Base-by-base conservation (phyloP, 2,888 invertebrate species). In the Nephrocerus scutellatus region DNA sequence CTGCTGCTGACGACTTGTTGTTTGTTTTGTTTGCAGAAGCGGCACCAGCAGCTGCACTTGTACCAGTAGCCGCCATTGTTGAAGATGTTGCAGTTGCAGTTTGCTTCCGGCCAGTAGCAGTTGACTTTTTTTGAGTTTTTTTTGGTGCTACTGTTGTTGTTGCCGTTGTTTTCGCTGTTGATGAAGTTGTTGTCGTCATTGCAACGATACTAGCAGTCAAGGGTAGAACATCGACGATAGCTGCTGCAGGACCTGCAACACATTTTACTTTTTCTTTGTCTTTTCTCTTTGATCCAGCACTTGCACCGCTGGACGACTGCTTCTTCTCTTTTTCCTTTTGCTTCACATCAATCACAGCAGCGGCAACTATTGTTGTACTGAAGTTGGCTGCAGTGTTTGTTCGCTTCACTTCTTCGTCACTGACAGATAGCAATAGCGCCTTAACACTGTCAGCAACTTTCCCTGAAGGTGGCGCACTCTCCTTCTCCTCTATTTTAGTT, bases 51-150 rank as follows among this genome's bases (percentile, higher is more conserved):
- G 36, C 24, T 26, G 33, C 3, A 38, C 42, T 47, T 42, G 32
- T 40, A 8, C 34, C 29, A 8, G 22, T 72, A 55, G 21, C 70
- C 72, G 56, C 72, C 69, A 28, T 75, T 18, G 77, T 76, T 2
- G 50, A 44, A 14, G 73, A 74, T 55, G 75, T 55, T 21, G 39
- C 48, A 4, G 41, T 40, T 20, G 41, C 25, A 21, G 14, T 18
- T 30, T 28, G 26, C 23, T 39, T 24, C 51, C 43, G 43, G 19
- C 39, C 39, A 1, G 46, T 42, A 3, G 40, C 28, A 6, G 50
- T 38, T 30, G 50, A 51, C 36, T 47, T 51, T 36, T 47, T 51
- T 3, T 47, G 5, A 12, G 44, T 46, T 24, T 53, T 50, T 25
- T 53, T 53, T 18, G 30, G 30, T 6, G 30, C 19, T 30, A 16